Percentiles rank a stretch among this genome's conserved stretches.
These are phyloP conservation scores for Epinephelus cyanopodus DNA, from an alignment of 2,113 vertebrate species.

Conservation along the genomic window DNA sequence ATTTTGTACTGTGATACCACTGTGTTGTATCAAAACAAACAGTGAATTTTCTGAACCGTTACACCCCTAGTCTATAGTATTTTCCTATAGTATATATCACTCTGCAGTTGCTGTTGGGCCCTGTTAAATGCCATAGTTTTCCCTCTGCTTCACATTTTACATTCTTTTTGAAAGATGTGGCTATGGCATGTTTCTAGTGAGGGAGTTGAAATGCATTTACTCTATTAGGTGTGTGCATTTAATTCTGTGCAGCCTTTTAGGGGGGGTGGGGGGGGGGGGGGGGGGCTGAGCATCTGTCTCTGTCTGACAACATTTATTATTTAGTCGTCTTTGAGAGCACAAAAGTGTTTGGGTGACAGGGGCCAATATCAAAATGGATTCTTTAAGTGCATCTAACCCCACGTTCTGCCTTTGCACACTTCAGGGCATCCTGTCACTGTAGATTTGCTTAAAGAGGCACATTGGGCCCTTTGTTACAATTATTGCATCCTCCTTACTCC, in stretches of 20 bases:
- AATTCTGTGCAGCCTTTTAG: constrained; percentile 67
- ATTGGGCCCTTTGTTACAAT: constrained; percentile 61
- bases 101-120: fast-evolving
- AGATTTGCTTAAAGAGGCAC: constrained; percentile 67
- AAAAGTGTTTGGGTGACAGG: constrained; percentile 72
- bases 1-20: no score
- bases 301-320: constrained; percentile 81
- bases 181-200: constrained; percentile 4
- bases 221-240: constrained; percentile 78
- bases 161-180: neutral
- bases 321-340: constrained; percentile 79
- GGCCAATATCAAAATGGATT: constrained; percentile 76
- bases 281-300: constrained; percentile 51
- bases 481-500: constrained; percentile 47
- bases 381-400: constrained; percentile 63
- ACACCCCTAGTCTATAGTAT: neutral
- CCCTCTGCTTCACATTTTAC: constrained; percentile 2
- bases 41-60: no score
- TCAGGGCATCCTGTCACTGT: constrained; percentile 76
- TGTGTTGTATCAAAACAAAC: no score
- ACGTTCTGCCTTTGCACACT: constrained; percentile 56
- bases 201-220: constrained; percentile 72
- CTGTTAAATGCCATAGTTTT: neutral
- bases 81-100: neutral
- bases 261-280: constrained; percentile 7